Conservation (phyloP, 1,140 invertebrate species). For the Tetramorium alpestre region DNA sequence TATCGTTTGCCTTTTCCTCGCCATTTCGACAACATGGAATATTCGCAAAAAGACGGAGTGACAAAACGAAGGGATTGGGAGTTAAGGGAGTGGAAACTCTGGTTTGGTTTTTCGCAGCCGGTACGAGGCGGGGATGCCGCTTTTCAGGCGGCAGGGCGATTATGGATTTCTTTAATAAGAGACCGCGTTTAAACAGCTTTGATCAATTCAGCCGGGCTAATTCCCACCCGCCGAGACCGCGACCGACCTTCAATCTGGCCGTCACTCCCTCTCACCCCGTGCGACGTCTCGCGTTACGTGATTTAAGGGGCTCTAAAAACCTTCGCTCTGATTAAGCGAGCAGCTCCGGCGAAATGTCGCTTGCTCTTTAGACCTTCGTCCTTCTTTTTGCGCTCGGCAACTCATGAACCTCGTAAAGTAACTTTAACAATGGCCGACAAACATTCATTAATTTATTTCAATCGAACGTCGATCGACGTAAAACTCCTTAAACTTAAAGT, state of each 20-base stretch:
- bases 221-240: slow-evolving; percentile 81
- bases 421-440: slow-evolving; percentile 60
- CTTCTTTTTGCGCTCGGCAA: slow-evolving; percentile 70
- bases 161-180: slow-evolving; percentile 84
- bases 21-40: background rate
- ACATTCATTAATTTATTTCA: slow-evolving; percentile 67
- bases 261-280: slow-evolving; percentile 46
- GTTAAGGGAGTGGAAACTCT: slow-evolving; percentile 44
- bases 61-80: slow-evolving; percentile 41
- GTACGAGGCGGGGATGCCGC: slow-evolving; percentile 41
- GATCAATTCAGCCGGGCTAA: slow-evolving; percentile 82
- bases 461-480: slow-evolving; percentile 33
- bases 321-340: slow-evolving; percentile 83
- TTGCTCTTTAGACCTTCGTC: slow-evolving; percentile 77
- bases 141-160: slow-evolving; percentile 78
- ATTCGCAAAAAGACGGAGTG: background rate
- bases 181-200: slow-evolving; percentile 83
- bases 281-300: slow-evolving; percentile 80
- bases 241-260: slow-evolving; percentile 65
- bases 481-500: background rate
- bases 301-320: slow-evolving; percentile 83
- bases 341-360: slow-evolving; percentile 77
- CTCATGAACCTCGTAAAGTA: slow-evolving; percentile 65
- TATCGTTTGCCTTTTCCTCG: slow-evolving; percentile 1
- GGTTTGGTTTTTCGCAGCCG: slow-evolving; percentile 71